phyloP scores from a whole-genome alignment of 2,888 invertebrate genomes.

The Cistogaster globosa region DNA sequence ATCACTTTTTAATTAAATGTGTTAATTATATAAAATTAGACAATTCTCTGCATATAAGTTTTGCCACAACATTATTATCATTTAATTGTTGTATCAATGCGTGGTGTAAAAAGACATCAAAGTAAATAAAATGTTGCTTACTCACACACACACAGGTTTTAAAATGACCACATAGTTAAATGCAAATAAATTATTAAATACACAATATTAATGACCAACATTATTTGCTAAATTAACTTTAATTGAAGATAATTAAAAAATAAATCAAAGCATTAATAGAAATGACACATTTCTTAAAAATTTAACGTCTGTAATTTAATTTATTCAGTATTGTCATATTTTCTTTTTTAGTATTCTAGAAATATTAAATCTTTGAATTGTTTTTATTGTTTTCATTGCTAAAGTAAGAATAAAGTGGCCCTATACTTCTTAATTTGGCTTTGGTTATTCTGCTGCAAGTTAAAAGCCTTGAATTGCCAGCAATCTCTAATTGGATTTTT shows the following conservation, averaged over 20 bases:
- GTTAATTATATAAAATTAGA: slow-evolving; percentile 1
- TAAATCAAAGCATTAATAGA: no score
- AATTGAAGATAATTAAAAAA: not conserved
- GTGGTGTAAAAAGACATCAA: slow-evolving; percentile 4
- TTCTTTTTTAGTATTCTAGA: no score
- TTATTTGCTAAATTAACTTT: slow-evolving; percentile 2
- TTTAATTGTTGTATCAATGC: slow-evolving; percentile 33
- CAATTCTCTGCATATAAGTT: not conserved
- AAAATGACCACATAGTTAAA: slow-evolving; percentile 46
- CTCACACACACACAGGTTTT: not conserved
- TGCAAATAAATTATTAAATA: not conserved
- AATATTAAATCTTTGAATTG: no score
- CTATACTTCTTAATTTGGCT: no score
- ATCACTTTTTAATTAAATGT: slow-evolving; percentile 9
- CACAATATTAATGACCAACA: not conserved
- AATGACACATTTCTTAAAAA: no score
- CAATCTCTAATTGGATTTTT: no score
- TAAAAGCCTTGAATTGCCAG: no score
- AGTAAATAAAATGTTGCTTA: not conserved
- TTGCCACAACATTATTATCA: slow-evolving; percentile 42
- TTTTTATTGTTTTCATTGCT: no score
- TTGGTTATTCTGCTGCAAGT: no score
- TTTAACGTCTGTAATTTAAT: no score
- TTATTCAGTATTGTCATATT: no score
- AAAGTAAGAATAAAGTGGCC: no score